phyloP scores from a whole-genome alignment of 2,113 vertebrate species.

The Eupsittula cactorum region DNA sequence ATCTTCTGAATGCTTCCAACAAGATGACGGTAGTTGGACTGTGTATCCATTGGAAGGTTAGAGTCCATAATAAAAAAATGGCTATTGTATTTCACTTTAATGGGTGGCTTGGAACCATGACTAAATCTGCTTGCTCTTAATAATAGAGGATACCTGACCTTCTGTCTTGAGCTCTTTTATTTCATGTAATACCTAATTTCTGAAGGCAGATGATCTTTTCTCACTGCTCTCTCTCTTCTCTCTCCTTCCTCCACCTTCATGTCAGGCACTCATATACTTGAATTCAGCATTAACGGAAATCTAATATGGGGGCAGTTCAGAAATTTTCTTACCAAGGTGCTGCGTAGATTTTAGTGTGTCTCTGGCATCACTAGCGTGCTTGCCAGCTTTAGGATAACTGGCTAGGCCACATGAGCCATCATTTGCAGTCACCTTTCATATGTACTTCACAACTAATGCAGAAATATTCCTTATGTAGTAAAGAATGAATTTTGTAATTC shows the following conservation, averaged over 20 bases:
- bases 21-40: not conserved
- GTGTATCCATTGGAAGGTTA: not conserved
- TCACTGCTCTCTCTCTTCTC: not conserved
- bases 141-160: slow-evolving; percentile 8
- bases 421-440: not conserved
- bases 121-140: slow-evolving; percentile 31
- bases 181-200: not conserved
- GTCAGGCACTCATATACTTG: not conserved
- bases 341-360: not conserved
- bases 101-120: slow-evolving; percentile 11
- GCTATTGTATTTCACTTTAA: slow-evolving; percentile 32
- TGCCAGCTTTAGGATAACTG: not conserved
- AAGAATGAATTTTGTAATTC: not conserved
- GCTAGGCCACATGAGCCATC: not conserved
- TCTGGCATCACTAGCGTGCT: not conserved
- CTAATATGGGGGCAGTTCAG: not conserved
- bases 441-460: not conserved
- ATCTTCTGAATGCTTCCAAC: not conserved
- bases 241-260: not conserved
- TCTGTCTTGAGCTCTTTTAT: slow-evolving; percentile 5
- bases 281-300: not conserved
- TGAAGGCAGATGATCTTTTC: slow-evolving; percentile 7
- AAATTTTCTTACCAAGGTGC: not conserved
- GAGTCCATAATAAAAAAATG: slow-evolving; percentile 23
- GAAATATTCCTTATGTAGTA: not conserved